These are phyloP conservation scores for Proisotoma minuta DNA, from an alignment of 2,888 invertebrate genomes.

Conservation along the genomic window DNA sequence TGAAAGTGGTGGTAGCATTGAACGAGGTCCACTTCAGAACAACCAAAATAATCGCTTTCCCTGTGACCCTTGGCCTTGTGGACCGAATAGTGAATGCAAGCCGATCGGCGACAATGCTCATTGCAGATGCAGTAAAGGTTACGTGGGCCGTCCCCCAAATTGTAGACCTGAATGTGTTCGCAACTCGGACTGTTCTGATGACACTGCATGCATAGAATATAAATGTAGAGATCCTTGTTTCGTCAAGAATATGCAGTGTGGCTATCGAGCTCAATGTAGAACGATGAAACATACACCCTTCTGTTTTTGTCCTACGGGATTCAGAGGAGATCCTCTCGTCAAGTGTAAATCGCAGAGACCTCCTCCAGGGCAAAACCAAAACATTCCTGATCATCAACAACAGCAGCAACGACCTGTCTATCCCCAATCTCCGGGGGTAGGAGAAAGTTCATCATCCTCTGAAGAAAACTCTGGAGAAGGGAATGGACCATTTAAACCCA, in stretches of 20 bases:
- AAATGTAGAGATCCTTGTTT: slow-evolving; percentile 28
- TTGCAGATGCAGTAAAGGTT: slow-evolving; percentile 29
- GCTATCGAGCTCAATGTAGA: slow-evolving; percentile 20
- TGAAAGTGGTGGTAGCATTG: too few relatives aligned
- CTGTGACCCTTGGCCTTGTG: slow-evolving; percentile 34
- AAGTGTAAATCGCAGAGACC: slow-evolving; percentile 10
- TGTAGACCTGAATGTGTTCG: slow-evolving; percentile 29
- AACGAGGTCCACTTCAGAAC: too few relatives aligned
- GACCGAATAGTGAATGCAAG: slow-evolving; percentile 29
- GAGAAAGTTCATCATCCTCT: not conserved
- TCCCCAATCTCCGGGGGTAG: not conserved
- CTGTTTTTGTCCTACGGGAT: slow-evolving; percentile 27
- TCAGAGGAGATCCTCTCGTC: slow-evolving; percentile 18
- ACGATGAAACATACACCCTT: slow-evolving; percentile 22
- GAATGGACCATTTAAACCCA: not conserved
- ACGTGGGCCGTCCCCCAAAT: slow-evolving; percentile 27
- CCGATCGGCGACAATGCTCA: slow-evolving; percentile 33
- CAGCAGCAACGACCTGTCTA: not conserved
- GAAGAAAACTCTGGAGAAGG: slow-evolving; percentile 17
- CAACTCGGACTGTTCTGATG: slow-evolving; percentile 21
- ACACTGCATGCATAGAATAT: slow-evolving; percentile 21
- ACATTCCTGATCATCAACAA: not conserved
- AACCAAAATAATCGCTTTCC: too few relatives aligned
- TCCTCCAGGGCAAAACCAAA: slow-evolving; percentile 1
- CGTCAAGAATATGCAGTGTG: slow-evolving; percentile 15